These are phyloP conservation scores for Acropora tenuis DNA, from an alignment of 64 coral and sea anemone species.

Conservation along the genomic window DNA sequence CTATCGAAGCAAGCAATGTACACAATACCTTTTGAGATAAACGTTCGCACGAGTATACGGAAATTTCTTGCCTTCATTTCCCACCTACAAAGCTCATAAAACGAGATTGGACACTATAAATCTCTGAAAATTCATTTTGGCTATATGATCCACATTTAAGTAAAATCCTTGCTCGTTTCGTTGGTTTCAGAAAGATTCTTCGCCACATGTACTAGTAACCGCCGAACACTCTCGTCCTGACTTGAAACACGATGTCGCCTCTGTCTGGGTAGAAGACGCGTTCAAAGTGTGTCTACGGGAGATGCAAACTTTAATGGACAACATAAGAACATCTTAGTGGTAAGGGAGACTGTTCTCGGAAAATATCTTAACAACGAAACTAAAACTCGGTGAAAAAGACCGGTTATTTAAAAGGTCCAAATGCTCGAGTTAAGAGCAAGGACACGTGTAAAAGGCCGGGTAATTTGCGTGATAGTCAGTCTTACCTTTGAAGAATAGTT, in stretches of 20 bases:
- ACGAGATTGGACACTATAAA: too few species aligned
- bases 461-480: too few species aligned
- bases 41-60: too few species aligned
- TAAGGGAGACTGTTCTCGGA: neutral
- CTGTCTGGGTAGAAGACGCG: constrained; percentile 59
- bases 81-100: too few species aligned
- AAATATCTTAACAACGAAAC: neutral
- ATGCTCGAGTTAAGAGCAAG: too few species aligned
- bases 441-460: too few species aligned
- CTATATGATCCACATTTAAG: neutral
- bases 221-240: constrained; percentile 22
- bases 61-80: too few species aligned
- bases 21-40: too few species aligned
- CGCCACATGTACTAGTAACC: constrained; percentile 33
- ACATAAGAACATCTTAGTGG: constrained; percentile 58
- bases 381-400: neutral
- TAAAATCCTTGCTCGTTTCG: neutral
- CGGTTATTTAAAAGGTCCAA: too few species aligned
- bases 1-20: too few species aligned
- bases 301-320: constrained; percentile 61
- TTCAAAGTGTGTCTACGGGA: constrained; percentile 67
- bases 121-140: neutral
- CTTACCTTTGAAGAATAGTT: too few species aligned
- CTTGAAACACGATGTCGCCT: constrained; percentile 47
- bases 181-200: constrained; percentile 1